Conservation (phyloP, 2,888 invertebrate genomes). For the Scaptomyza caliginosa region DNA sequence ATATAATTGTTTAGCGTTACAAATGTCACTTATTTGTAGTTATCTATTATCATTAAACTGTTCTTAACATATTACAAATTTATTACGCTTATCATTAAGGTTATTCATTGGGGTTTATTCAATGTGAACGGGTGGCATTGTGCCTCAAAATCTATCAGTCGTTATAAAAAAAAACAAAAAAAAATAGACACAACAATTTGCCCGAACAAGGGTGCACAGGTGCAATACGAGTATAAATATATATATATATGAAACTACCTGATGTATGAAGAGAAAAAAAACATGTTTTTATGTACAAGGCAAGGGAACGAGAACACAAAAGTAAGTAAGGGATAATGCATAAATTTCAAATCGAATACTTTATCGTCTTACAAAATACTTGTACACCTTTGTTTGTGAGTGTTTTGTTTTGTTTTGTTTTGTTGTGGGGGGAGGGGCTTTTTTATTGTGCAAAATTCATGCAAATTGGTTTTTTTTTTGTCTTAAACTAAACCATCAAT, state of each 20-base stretch:
- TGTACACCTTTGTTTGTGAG: too few species aligned
- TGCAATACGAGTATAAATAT: slow-evolving; percentile 24
- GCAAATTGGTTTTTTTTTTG: too few species aligned
- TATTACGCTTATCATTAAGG: slow-evolving; percentile 23
- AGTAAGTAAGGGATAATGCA: too few species aligned
- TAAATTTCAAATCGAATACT: slow-evolving; percentile 8
- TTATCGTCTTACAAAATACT: slow-evolving; percentile 13
- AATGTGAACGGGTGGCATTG: slow-evolving; percentile 63
- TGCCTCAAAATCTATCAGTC: slow-evolving; percentile 70
- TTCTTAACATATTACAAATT: slow-evolving; percentile 38
- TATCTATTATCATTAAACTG: background rate
- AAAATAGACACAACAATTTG: background rate
- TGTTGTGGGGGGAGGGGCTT: background rate
- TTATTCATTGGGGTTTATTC: slow-evolving; percentile 44
- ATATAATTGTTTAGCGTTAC: slow-evolving; percentile 25
- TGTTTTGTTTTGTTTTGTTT: background rate
- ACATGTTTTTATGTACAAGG: slow-evolving; percentile 25
- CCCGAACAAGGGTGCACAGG: slow-evolving; percentile 45
- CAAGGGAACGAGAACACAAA: background rate
- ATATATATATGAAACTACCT: slow-evolving; percentile 1
- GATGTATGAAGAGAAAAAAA: background rate
- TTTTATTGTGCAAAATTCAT: slow-evolving; percentile 3
- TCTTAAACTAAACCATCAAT: slow-evolving; percentile 5
- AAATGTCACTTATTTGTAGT: slow-evolving; percentile 16
- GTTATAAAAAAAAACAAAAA: slow-evolving; percentile 45